A percentile compares a stretch with the other conserved stretches of the same genome.
phyloP scores from a whole-genome alignment of 2,797 vertebrate genomes.

The Centropyge bicolor region DNA sequence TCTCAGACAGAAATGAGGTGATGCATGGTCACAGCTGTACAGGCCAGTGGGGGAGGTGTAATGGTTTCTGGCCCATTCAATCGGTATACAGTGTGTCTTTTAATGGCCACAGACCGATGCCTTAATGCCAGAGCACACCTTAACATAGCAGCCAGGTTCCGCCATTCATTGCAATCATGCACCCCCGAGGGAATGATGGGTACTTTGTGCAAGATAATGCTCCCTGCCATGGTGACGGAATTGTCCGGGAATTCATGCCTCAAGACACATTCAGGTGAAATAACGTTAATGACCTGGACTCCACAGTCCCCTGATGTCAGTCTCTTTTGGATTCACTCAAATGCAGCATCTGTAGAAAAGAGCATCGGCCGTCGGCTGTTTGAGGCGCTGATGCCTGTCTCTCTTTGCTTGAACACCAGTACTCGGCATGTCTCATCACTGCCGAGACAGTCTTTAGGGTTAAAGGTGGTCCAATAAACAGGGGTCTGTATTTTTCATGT shows the following conservation, averaged over 20 bases:
- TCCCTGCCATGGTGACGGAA: constrained; percentile 40
- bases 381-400: constrained; percentile 31
- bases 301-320: constrained; percentile 20
- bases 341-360: constrained; percentile 41
- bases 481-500: background rate
- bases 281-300: constrained; percentile 38
- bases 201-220: constrained; percentile 55
- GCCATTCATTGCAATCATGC: constrained; percentile 59
- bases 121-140: constrained; percentile 60
- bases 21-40: constrained; percentile 66
- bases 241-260: constrained; percentile 46
- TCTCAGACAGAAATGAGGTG: constrained; percentile 66
- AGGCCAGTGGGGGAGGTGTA: constrained; percentile 49
- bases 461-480: constrained; percentile 14
- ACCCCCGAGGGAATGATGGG: constrained; percentile 48
- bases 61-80: constrained; percentile 61
- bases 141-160: constrained; percentile 52
- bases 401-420: constrained; percentile 30
- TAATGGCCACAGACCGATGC: constrained; percentile 57
- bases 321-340: constrained; percentile 31
- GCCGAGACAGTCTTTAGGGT: constrained; percentile 6
- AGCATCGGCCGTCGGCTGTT: constrained; percentile 3
- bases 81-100: constrained; percentile 56
- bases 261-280: constrained; percentile 49
- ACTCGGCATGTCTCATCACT: constrained; percentile 5